These are phyloP conservation scores for Andricus curvator DNA, from an alignment of 2,888 invertebrate genomes.

Conservation along the genomic window DNA sequence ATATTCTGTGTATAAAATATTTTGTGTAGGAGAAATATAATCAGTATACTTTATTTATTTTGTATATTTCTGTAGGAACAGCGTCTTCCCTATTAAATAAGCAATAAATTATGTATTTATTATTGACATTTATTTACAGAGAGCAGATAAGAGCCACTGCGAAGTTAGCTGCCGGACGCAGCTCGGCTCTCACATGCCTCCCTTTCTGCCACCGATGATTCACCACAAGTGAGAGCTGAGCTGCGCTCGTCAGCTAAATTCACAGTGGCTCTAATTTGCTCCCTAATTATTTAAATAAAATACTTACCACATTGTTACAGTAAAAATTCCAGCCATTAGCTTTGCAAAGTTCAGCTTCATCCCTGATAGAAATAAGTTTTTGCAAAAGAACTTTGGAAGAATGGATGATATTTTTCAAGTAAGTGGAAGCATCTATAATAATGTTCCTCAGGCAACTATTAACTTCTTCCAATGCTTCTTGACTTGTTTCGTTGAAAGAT, in stretches of 20 bases:
- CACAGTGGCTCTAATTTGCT: no score
- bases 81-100: background rate
- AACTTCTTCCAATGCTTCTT: conserved; percentile 35
- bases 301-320: conserved; percentile 59
- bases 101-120: background rate
- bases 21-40: no score
- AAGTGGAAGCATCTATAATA: conserved; percentile 51
- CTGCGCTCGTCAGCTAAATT: no score
- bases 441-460: conserved; percentile 53
- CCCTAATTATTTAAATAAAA: background rate
- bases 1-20: no score
- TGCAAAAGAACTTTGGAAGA: conserved; percentile 40
- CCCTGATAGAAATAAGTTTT: conserved; percentile 46
- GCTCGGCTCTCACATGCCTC: no score
- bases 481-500: conserved; percentile 43
- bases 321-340: conserved; percentile 48
- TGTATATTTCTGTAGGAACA: no score
- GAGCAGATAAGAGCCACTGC: no score
- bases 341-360: conserved; percentile 46
- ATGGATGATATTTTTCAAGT: conserved; percentile 52
- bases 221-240: no score
- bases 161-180: no score
- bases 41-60: no score
- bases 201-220: no score
- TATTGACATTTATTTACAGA: no score